Evolutionary conservation across 2,888 invertebrate species (phyloP).

Genomic region (Laothoe populi): DNA sequence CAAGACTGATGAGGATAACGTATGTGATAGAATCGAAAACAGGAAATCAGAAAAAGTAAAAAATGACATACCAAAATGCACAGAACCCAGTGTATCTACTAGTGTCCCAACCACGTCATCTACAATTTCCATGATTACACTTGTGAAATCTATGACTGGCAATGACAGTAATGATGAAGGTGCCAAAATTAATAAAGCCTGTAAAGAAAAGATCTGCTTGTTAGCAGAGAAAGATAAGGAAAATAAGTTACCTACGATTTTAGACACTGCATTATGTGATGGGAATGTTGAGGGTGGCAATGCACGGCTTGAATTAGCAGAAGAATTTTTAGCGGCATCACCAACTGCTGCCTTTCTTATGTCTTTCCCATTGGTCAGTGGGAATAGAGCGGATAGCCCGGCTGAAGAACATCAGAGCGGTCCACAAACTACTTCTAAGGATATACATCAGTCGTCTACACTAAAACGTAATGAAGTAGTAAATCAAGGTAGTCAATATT

Average conservation of each 20-base stretch:
- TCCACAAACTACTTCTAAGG: slow-evolving; percentile 50
- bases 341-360: slow-evolving; percentile 91
- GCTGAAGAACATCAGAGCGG: slow-evolving; percentile 65
- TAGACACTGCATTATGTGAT: slow-evolving; percentile 74
- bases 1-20: neutral
- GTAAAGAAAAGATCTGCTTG: slow-evolving; percentile 43
- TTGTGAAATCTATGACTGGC: slow-evolving; percentile 8
- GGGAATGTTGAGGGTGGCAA: slow-evolving; percentile 80
- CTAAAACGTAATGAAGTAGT: slow-evolving; percentile 52
- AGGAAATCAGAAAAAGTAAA: neutral
- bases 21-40: neutral
- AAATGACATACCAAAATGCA: neutral
- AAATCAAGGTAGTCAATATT: slow-evolving; percentile 51
- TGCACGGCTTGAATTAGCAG: slow-evolving; percentile 84
- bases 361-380: slow-evolving; percentile 90
- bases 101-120: slow-evolving; percentile 4
- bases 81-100: neutral
- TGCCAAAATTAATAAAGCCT: slow-evolving; percentile 39
- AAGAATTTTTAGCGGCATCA: slow-evolving; percentile 83
- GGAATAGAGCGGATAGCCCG: slow-evolving; percentile 80
- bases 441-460: slow-evolving; percentile 32
- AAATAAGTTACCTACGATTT: slow-evolving; percentile 67
- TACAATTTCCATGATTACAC: slow-evolving; percentile 5
- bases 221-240: slow-evolving; percentile 64
- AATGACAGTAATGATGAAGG: slow-evolving; percentile 25